phyloP scores from a whole-genome alignment of 2,113 vertebrate species.

The Charadrius vociferus region DNA sequence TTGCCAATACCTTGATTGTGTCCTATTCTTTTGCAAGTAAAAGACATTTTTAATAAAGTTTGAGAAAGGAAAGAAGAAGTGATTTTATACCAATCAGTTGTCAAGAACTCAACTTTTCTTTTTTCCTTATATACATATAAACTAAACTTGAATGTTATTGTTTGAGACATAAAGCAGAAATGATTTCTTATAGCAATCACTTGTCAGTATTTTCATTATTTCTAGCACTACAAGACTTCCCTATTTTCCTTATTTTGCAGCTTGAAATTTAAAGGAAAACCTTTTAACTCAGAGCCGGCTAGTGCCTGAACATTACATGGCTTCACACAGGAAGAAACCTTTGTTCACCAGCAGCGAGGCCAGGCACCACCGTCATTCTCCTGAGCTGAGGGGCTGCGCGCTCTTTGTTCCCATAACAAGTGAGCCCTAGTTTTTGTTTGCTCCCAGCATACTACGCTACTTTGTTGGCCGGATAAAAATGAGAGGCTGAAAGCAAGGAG shows the following conservation, averaged over 20 bases:
- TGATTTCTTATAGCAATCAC: neutral
- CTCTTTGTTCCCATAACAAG: neutral
- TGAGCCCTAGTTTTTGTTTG: rapidly evolving
- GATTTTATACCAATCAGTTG: neutral
- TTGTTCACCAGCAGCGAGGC: neutral
- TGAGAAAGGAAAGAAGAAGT: neutral
- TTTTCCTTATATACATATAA: neutral
- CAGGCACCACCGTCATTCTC: neutral
- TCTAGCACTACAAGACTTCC: neutral
- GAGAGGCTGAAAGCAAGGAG: neutral
- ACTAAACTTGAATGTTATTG: neutral
- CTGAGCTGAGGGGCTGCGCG: rapidly evolving
- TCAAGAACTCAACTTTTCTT: neutral
- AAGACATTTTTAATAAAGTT: neutral
- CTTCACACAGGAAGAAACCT: neutral
- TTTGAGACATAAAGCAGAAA: neutral
- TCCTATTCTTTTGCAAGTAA: neutral
- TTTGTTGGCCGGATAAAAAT: neutral
- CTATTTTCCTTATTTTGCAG: neutral
- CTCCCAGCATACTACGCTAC: neutral
- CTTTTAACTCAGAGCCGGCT: neutral
- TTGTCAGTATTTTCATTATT: neutral
- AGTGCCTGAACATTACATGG: neutral
- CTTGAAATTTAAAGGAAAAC: neutral
- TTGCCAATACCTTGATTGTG: neutral